phyloP scores from a whole-genome alignment of 1,140 invertebrate genomes.

The Apis laboriosa region DNA sequence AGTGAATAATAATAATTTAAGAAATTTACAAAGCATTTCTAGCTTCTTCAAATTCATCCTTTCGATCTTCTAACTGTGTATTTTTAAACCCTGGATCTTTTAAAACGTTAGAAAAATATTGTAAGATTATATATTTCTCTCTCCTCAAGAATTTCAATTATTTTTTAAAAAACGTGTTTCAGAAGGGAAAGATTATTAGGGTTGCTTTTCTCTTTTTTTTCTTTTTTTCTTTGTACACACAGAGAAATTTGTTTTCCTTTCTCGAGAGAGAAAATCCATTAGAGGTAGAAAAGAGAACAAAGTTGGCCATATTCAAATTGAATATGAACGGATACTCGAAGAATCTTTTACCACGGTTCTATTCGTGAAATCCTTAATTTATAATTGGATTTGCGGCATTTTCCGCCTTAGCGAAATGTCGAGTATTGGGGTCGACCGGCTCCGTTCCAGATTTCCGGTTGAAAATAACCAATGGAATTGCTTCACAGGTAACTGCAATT shows the following conservation, averaged over 20 bases:
- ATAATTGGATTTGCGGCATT: conserved; percentile 49
- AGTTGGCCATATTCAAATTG: conserved; percentile 27
- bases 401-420: conserved; percentile 39
- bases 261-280: neutral
- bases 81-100: too few relatives aligned
- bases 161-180: too few relatives aligned
- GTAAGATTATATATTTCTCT: too few relatives aligned
- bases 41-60: too few relatives aligned
- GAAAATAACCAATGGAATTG: conserved; percentile 46
- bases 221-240: neutral
- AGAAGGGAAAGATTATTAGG: too few relatives aligned
- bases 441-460: conserved; percentile 44
- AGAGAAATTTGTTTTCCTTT: neutral
- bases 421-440: conserved; percentile 40
- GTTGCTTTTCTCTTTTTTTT: neutral
- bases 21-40: too few relatives aligned
- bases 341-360: conserved; percentile 32
- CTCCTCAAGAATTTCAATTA: neutral
- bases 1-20: too few relatives aligned
- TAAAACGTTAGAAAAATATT: too few relatives aligned
- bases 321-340: conserved; percentile 10
- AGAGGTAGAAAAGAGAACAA: conserved; percentile 17
- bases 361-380: conserved; percentile 45
- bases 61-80: too few relatives aligned
- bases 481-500: conserved; percentile 25